A percentile compares a stretch with the other conserved stretches of the same genome.
These are phyloP conservation scores for Sebastes elongatus DNA, from an alignment of 2,797 vertebrate species.

Conservation along the genomic window DNA sequence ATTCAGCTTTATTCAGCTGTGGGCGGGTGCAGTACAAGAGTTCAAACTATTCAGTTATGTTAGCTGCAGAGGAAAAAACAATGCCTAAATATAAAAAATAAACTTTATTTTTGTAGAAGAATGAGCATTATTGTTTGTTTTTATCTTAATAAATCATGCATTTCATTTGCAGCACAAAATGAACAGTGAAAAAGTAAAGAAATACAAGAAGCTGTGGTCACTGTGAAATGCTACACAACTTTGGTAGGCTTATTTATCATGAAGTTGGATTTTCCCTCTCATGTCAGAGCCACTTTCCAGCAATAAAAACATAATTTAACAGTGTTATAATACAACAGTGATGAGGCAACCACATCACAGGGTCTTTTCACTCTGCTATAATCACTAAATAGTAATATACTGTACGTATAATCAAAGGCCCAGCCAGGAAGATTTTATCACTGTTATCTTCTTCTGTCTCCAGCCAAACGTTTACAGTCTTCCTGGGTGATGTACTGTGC, in stretches of 20 bases:
- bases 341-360: neutral
- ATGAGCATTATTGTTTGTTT: too few relatives aligned
- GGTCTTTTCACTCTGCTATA: neutral
- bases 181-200: neutral
- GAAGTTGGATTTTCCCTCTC: neutral
- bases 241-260: neutral
- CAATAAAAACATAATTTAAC: neutral
- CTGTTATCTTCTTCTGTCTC: neutral
- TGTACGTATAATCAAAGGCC: neutral
- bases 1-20: neutral
- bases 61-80: too few relatives aligned
- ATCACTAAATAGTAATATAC: constrained; percentile 1
- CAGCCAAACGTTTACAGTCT: neutral
- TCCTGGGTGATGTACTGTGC: neutral
- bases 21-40: too few relatives aligned
- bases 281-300: neutral
- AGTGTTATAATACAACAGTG: neutral
- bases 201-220: neutral
- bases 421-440: constrained; percentile 7
- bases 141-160: too few relatives aligned
- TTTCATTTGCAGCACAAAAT: neutral
- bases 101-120: too few relatives aligned
- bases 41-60: too few relatives aligned
- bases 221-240: neutral
- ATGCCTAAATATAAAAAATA: too few relatives aligned